Conservation (phyloP, 2,888 invertebrate species). For the Drosophila subquinaria region DNA sequence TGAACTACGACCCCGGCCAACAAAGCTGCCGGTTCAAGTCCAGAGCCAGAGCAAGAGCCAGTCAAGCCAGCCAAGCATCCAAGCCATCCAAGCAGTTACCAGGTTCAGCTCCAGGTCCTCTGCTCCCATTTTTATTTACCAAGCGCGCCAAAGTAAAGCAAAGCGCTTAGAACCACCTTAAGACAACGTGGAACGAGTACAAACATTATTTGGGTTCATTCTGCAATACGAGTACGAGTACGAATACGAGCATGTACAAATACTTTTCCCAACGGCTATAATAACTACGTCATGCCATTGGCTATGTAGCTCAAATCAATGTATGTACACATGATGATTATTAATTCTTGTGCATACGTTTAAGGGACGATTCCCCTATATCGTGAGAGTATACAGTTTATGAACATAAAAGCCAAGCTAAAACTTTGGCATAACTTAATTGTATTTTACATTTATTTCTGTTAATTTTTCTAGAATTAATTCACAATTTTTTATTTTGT, state of each 20-base stretch:
- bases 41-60: conserved; percentile 30
- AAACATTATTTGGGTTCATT: conserved; percentile 54
- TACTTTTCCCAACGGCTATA: conserved; percentile 55
- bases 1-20: conserved; percentile 73
- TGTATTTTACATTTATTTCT: no score
- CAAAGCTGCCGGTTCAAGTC: conserved; percentile 56
- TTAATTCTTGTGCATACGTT: conserved; percentile 3
- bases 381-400: no score
- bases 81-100: conserved; percentile 28
- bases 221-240: conserved; percentile 15
- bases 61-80: conserved; percentile 18
- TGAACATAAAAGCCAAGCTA: background rate
- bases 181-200: conserved; percentile 60
- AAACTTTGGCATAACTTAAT: background rate
- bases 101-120: conserved; percentile 35
- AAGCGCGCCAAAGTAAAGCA: conserved; percentile 58
- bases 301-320: conserved; percentile 21
- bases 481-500: no score
- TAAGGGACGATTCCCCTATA: background rate
- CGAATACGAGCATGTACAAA: conserved; percentile 15
- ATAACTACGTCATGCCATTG: conserved; percentile 51
- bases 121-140: conserved; percentile 68
- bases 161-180: conserved; percentile 70
- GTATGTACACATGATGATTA: conserved; percentile 2
- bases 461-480: background rate